Evolutionary conservation across 2,888 invertebrate species (phyloP).

Genomic region (Deroplatys truncata): DNA sequence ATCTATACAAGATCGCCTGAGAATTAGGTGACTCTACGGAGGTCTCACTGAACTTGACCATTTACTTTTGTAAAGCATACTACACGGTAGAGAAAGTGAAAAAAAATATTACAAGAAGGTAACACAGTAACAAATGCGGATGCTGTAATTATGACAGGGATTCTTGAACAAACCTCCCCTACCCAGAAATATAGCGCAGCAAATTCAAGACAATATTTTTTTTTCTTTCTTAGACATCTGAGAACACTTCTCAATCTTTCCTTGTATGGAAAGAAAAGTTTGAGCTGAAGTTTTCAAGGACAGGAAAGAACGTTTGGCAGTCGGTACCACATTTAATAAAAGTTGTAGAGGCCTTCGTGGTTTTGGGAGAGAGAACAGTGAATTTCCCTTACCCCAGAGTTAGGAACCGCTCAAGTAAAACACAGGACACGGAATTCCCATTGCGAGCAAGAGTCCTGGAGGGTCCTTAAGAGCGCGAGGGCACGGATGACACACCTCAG

Average conservation of each 20-base stretch:
- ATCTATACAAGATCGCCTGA: too few relatives aligned
- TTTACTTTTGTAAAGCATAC: too few relatives aligned
- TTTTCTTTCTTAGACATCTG: neutral
- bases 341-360: neutral
- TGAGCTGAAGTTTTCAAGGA: neutral
- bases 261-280: neutral
- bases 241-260: neutral
- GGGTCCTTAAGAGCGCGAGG: neutral
- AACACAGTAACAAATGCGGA: too few relatives aligned
- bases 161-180: too few relatives aligned
- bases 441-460: neutral
- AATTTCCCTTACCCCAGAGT: neutral
- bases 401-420: neutral
- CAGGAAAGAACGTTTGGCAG: neutral
- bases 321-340: neutral
- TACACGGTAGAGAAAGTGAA: too few relatives aligned
- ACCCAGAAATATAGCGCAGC: too few relatives aligned
- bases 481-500: neutral
- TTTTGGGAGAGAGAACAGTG: neutral
- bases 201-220: too few relatives aligned
- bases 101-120: too few relatives aligned
- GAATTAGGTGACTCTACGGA: too few relatives aligned
- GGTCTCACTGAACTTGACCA: too few relatives aligned
- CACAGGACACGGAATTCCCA: neutral
- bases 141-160: too few relatives aligned